Base-by-base conservation (phyloP, 2,888 invertebrate species). In the Hololepta plana region DNA sequence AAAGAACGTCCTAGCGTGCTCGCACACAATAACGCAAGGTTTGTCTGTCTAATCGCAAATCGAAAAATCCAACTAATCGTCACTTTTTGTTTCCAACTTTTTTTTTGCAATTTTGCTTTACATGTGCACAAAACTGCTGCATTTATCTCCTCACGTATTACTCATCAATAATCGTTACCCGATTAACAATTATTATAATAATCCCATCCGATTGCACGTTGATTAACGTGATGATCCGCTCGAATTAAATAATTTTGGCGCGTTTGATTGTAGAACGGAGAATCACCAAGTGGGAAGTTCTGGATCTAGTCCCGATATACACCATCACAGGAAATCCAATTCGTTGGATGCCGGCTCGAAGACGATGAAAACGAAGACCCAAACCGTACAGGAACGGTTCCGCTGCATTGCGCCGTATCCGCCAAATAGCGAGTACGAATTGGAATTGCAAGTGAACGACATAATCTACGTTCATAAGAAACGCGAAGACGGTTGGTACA, bases 401-500 rank as follows among this genome's bases (percentile, higher is more conserved):
- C 74, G 87, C 29, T 91, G 90, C 55, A 80, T 88, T 41, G 87
- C 84, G 21, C 82, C 90, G 4, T 91, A 91, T 61, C 91, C 91
- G 7, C 87, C 91, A 1, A 90, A 90, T 53, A 85, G 85, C 34
- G 88, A 88, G 39, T 80, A 84, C 47, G 91, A 93, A 53, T 53
- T 93, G 39, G 90, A 88, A 47, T 57, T 93, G 23, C 77, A 81
- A 38, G 72, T 88, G 20, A 87, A 88, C 33, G 91, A 91, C 46
- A 74, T 90, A 29, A 85, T 91, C 37, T 73, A 82, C 40, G 90
- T 91, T 11, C 80, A 84, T 44, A 80, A 80, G 44, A 90, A 90
- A 47, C 70, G 88, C 27, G 88, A 88, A 26, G 90, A 91, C 47
- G 91, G 91, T 24, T 91, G 91, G 91, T 91, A 81, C 56, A 88